These are phyloP conservation scores for Stenchaetothrips biformis DNA, from an alignment of 2,888 invertebrate species.

Conservation along the genomic window DNA sequence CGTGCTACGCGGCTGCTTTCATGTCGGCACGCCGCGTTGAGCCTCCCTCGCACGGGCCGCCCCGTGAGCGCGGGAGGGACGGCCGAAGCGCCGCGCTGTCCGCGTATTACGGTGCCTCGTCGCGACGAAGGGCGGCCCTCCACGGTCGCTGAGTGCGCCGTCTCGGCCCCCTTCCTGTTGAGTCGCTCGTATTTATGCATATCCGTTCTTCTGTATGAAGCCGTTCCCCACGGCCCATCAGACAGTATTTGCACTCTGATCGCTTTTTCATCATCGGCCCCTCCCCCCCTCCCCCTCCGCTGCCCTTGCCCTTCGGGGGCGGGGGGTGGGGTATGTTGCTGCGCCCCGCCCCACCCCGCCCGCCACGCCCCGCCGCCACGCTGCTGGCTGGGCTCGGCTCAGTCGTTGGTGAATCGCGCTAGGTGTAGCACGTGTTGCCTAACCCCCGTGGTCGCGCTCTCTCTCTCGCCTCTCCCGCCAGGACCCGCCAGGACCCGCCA, in stretches of 20 bases:
- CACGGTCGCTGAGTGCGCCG: no score
- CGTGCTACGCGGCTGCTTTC: no score
- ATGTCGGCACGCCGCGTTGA: no score
- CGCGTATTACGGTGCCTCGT: no score
- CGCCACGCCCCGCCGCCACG: neutral
- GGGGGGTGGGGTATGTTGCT: neutral
- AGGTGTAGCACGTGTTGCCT: conserved; percentile 9
- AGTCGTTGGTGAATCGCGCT: neutral
- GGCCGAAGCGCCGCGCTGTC: no score
- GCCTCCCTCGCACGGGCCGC: no score
- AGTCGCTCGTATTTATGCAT: no score
- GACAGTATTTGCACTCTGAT: neutral
- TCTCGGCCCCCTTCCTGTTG: no score
- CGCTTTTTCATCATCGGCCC: conserved; percentile 6
- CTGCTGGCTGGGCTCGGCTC: neutral
- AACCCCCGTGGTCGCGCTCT: neutral
- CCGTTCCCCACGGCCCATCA: neutral
- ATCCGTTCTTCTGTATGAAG: no score
- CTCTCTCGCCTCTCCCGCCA: neutral
- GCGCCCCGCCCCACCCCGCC: neutral
- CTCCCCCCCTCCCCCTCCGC: neutral
- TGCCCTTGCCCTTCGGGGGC: neutral
- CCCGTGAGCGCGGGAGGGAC: no score
- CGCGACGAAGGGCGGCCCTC: no score
- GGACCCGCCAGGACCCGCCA: neutral